Evolutionary conservation across 2,888 invertebrate genomes (phyloP).

Genomic region (Drosophila subquinaria): DNA sequence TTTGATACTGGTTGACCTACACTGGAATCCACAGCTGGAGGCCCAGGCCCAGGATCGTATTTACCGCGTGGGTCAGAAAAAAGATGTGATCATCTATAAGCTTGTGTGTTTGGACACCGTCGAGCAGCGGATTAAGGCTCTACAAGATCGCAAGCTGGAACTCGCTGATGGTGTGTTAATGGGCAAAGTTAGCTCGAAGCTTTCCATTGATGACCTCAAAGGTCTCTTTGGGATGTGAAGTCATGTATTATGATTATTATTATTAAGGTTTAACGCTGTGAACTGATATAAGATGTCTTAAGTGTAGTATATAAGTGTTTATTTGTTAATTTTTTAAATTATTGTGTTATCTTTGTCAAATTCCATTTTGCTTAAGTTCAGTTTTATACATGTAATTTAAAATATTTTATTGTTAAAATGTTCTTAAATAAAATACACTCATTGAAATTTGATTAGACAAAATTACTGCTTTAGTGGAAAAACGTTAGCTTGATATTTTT

Average conservation of each 20-base stretch:
- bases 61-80: constrained; percentile 95
- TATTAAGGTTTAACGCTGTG: not conserved
- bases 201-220: constrained; percentile 92
- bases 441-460: not conserved
- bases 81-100: constrained; percentile 93
- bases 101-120: constrained; percentile 94
- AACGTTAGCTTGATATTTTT: not conserved
- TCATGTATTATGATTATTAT: no score
- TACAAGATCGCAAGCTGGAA: constrained; percentile 93
- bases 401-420: not conserved
- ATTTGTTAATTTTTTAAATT: not conserved
- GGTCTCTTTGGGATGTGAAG: constrained; percentile 88
- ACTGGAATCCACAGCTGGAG: constrained; percentile 99
- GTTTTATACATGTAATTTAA: not conserved
- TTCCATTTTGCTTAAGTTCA: not conserved
- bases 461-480: not conserved
- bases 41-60: constrained; percentile 90
- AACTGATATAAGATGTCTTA: not conserved
- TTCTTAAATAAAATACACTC: not conserved
- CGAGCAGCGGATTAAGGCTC: constrained; percentile 92
- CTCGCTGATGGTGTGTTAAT: constrained; percentile 92
- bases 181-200: constrained; percentile 89
- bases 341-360: not conserved
- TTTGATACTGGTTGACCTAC: constrained; percentile 94
- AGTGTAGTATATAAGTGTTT: not conserved